These are phyloP conservation scores for Mirounga angustirostris DNA, from an alignment of 2,113 vertebrate species.

Conservation along the genomic window DNA sequence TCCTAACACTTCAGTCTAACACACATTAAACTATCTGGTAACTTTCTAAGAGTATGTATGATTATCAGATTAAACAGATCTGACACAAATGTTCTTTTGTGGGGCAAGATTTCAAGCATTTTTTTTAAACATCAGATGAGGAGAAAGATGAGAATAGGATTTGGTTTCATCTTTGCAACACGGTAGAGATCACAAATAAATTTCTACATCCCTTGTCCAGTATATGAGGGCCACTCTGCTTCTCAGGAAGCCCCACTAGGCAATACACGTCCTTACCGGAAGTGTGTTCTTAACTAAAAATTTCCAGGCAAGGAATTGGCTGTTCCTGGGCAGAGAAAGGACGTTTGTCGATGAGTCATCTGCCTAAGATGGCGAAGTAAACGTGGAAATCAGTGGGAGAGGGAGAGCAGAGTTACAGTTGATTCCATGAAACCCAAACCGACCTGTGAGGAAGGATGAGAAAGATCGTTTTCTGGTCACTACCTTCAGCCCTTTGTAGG, in stretches of 20 bases:
- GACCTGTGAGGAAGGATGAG: neutral
- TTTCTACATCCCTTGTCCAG: neutral
- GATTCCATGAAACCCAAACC: neutral
- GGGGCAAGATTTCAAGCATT: neutral
- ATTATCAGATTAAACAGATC: neutral
- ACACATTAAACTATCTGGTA: neutral
- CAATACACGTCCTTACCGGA: neutral
- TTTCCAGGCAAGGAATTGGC: neutral
- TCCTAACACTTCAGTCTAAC: neutral
- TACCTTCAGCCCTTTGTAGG: neutral
- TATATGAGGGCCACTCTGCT: neutral
- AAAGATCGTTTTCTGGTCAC: neutral
- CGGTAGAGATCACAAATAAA: neutral
- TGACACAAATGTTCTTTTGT: neutral
- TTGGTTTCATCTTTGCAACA: neutral
- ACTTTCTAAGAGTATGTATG: neutral
- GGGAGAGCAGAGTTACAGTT: neutral
- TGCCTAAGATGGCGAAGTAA: neutral
- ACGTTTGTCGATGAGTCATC: neutral
- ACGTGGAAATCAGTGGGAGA: neutral
- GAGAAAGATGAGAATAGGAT: neutral
- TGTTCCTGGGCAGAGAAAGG: neutral
- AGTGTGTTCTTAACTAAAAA: conserved; percentile 43
- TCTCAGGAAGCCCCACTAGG: neutral
- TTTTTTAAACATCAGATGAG: neutral